Percentiles rank a stretch among this genome's conserved stretches.
phyloP scores from a whole-genome alignment of 2,113 vertebrate genomes.

The Silurus asotus region DNA sequence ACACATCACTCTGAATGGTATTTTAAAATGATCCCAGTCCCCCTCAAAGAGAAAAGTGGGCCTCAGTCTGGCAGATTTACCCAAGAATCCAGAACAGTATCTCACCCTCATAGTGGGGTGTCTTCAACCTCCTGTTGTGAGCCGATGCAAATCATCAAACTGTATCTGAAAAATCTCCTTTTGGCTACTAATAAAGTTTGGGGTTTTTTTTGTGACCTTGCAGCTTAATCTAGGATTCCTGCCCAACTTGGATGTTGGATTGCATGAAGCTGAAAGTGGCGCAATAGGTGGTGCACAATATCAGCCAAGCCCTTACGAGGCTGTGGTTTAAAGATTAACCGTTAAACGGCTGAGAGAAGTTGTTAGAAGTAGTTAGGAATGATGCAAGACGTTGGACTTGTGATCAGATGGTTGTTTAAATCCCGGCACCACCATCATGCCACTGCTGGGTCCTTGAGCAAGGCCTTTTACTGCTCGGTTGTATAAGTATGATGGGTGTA shows the following conservation, averaged over 20 bases:
- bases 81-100: not conserved
- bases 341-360: not conserved
- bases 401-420: too few relatives aligned
- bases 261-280: not conserved
- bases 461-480: too few relatives aligned
- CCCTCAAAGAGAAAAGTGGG: not conserved
- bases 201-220: not conserved
- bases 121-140: not conserved
- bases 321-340: not conserved
- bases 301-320: not conserved
- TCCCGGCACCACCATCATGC: too few relatives aligned
- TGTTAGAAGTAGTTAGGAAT: too few relatives aligned
- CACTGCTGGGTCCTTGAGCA: too few relatives aligned
- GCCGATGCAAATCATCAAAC: not conserved
- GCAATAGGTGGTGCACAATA: not conserved
- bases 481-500: too few relatives aligned
- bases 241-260: not conserved
- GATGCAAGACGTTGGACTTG: too few relatives aligned
- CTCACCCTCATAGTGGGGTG: not conserved
- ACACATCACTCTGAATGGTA: not conserved
- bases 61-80: not conserved
- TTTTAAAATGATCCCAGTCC: not conserved
- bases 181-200: not conserved
- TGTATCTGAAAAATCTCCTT: not conserved
- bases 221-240: not conserved